These are phyloP conservation scores for Tragelaphus imberbis DNA, from an alignment of 2,113 vertebrate genomes.

Conservation along the genomic window DNA sequence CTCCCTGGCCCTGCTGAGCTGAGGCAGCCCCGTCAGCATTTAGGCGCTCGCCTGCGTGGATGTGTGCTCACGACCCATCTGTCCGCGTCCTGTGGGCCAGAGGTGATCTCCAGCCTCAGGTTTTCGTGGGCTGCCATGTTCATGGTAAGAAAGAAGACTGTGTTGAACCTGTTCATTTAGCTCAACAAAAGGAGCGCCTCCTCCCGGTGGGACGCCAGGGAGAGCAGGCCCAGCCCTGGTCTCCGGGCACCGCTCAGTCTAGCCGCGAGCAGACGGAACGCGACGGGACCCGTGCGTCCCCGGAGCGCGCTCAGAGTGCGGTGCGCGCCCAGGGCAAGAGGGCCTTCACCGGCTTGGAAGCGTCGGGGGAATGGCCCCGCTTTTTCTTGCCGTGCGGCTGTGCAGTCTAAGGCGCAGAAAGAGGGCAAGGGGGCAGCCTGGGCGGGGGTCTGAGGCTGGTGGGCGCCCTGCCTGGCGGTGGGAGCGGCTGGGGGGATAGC, in stretches of 20 bases:
- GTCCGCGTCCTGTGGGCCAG: neutral
- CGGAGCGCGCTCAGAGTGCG: neutral
- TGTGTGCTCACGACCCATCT: neutral
- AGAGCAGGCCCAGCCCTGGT: neutral
- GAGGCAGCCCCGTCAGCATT: neutral
- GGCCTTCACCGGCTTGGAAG: neutral
- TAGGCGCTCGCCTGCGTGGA: neutral
- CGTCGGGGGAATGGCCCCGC: too few relatives aligned
- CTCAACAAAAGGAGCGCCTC: neutral
- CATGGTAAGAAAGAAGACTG: neutral
- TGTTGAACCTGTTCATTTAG: neutral
- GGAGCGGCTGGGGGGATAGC: fast-evolving
- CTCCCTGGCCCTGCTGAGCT: neutral
- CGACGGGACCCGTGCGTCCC: fast-evolving
- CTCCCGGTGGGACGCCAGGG: too few relatives aligned
- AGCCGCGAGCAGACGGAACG: fast-evolving
- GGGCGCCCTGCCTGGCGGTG: neutral
- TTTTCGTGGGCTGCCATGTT: neutral
- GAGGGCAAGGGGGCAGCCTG: fast-evolving
- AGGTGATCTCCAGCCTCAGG: neutral
- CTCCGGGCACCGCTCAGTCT: neutral
- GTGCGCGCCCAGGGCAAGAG: neutral
- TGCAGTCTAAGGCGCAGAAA: neutral
- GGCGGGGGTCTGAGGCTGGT: fast-evolving
- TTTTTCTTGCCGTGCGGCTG: fast-evolving